Percentiles rank a stretch among this genome's conserved stretches.
Conservation (phyloP, 2,797 vertebrate genomes). For the Poecilia velifera region DNA sequence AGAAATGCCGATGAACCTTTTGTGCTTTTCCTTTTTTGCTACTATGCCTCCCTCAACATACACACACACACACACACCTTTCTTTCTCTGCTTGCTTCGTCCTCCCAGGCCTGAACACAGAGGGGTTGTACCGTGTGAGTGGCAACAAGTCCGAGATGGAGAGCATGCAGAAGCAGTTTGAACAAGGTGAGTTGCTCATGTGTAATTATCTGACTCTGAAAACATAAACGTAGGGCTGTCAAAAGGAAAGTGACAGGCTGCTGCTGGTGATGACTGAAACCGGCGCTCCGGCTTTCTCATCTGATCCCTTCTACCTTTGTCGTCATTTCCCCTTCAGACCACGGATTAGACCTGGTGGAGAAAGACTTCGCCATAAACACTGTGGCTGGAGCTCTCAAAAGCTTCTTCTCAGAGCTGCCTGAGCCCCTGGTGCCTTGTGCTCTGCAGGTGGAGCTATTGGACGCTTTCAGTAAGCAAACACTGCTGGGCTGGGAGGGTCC, state of each 20-base stretch:
- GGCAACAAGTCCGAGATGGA: constrained; percentile 99
- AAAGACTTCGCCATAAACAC: constrained; percentile 97
- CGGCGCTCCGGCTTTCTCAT: constrained; percentile 20
- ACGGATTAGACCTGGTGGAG: constrained; percentile 92
- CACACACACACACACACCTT: not conserved
- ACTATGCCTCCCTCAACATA: constrained; percentile 20
- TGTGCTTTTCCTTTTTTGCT: constrained; percentile 51
- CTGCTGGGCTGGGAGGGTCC: constrained; percentile 68
- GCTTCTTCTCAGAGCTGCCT: constrained; percentile 96
- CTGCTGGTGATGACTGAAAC: constrained; percentile 27
- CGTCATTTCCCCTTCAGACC: constrained; percentile 76
- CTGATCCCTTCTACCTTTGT: constrained; percentile 27
- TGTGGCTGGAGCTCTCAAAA: constrained; percentile 94
- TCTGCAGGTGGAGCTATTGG: constrained; percentile 92
- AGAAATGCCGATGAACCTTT: constrained; percentile 59
- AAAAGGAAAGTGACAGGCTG: constrained; percentile 48
- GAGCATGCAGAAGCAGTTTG: constrained; percentile 94
- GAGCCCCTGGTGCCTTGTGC: constrained; percentile 92
- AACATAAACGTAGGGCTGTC: constrained; percentile 49
- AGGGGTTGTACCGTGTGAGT: constrained; percentile 95
- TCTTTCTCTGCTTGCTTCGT: constrained; percentile 22
- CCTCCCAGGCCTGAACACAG: constrained; percentile 89
- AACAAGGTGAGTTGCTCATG: constrained; percentile 86
- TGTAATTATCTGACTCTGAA: constrained; percentile 60
- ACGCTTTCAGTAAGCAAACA: constrained; percentile 94